Conservation (phyloP, 1,140 invertebrate species). For the Scylla paramamosain region DNA sequence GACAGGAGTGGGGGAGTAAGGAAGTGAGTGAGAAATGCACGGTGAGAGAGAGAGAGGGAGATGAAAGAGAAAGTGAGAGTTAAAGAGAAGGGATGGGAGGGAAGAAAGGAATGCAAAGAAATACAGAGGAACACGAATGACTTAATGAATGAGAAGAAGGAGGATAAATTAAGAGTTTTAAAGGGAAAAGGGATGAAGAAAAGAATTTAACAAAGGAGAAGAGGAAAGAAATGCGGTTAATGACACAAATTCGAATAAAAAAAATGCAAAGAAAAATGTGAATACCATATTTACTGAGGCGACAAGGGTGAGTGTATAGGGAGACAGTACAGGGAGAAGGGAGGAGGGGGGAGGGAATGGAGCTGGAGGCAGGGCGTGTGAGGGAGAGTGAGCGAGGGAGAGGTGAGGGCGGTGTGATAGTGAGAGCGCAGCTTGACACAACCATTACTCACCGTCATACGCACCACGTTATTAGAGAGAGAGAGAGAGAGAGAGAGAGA, state of each 20-base stretch:
- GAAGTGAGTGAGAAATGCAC: no score
- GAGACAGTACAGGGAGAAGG: neutral
- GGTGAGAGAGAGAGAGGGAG: no score
- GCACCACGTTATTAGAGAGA: no score
- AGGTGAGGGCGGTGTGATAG: no score
- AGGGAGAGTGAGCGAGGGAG: no score
- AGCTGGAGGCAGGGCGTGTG: no score
- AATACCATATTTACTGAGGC: neutral
- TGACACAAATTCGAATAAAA: neutral
- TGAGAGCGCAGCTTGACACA: no score
- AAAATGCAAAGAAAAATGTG: neutral
- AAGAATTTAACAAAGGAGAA: neutral
- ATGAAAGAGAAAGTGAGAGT: no score
- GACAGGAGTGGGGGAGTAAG: no score
- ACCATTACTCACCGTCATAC: no score
- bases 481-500: no score
- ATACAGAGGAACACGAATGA: no score
- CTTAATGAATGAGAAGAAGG: neutral
- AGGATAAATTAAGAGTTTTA: neutral
- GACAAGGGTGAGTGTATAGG: neutral
- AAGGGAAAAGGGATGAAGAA: neutral
- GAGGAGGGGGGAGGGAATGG: neutral
- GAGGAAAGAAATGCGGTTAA: neutral
- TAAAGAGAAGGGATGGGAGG: neutral
- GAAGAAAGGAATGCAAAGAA: neutral